Base-by-base conservation (phyloP, 2,113 vertebrate species). In the Lamprotornis superbus region DNA sequence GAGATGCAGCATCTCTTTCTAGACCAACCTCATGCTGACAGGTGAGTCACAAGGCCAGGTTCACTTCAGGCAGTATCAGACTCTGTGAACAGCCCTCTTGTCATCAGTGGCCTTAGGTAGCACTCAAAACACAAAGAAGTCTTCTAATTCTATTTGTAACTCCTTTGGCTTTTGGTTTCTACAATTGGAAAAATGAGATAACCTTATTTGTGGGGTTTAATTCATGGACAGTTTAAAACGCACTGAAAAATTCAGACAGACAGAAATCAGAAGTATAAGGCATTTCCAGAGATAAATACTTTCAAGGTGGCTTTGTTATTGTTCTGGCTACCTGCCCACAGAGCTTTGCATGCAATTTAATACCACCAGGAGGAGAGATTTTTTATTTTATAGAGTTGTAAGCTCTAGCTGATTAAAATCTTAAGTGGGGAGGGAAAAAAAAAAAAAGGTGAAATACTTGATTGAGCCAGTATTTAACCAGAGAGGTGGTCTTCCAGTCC, bases 251-350 rank as follows among this genome's bases (percentile, higher is more conserved):
- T 50, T 67, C 87, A 79, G 59, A 57, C n/a, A 59, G 83, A 60
- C 19, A 69, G 67, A 46, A 82, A 9, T n/a, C 24, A 94, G 87
- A 88, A 90, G 39, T 61, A 65, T 42, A 65, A 91, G 47, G 46
- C 59, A 70, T 52, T 93, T 19, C 20, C 67, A 69, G 69, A 87
- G 61, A 84, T 53, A 94, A 87, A 83, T 50, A 67, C 50, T 69
- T 63, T 21, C 63, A 96, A 91, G 42, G 55, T 3, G 5, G 84
- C 78, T 96, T 95, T 91, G 70, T 91, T 95, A 47, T n/a, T 70
- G 11, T 57, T 79, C 81, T 96, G 95, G 91, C 83, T 76, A 76
- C 44, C 19, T 74, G 82, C 84, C 91, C 78, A 63, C 19, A 55
- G 63, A 35, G 27, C 35, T 91, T 61, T 83, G 67, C 30, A 47